Conservation (phyloP, 1,140 invertebrate genomes). For the Ceratina calcarata region DNA sequence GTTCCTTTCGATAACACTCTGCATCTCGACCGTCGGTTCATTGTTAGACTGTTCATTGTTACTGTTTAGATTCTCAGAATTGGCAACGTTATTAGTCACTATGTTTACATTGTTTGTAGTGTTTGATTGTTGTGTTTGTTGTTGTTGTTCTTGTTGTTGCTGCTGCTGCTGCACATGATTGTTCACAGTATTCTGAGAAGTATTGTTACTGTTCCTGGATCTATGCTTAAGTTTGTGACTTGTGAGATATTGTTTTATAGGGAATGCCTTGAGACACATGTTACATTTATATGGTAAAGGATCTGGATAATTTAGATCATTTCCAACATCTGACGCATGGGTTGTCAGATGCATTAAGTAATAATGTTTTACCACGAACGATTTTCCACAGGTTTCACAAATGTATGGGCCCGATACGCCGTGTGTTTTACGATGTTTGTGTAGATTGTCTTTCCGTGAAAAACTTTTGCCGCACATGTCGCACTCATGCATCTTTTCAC, state of each 20-base stretch:
- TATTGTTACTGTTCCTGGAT: conserved; percentile 69
- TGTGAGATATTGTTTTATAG: conserved; percentile 79
- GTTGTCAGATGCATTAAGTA: conserved; percentile 83
- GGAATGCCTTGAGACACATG: conserved; percentile 81
- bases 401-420: conserved; percentile 85
- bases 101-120: conserved; percentile 39
- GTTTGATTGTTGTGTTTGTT: conserved; percentile 58
- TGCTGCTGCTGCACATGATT: conserved; percentile 63
- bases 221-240: conserved; percentile 80
- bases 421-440: conserved; percentile 86
- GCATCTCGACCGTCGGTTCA: conserved; percentile 73
- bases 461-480: conserved; percentile 89
- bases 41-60: conserved; percentile 67
- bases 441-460: conserved; percentile 88
- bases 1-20: conserved; percentile 72
- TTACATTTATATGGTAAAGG: conserved; percentile 81
- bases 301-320: conserved; percentile 70
- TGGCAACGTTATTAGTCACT: conserved; percentile 52
- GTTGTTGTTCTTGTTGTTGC: conserved; percentile 65
- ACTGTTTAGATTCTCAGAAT: conserved; percentile 52
- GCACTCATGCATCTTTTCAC: conserved; percentile 87
- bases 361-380: conserved; percentile 86
- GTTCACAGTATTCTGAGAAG: conserved; percentile 51
- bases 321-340: conserved; percentile 72
- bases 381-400: conserved; percentile 87